Evolutionary conservation across 2,113 vertebrate genomes (phyloP).

Genomic region (pig (Sus scrofa)): T2T-Sscrofa CM000826.6:119195501-119196000

Average conservation of each 20-base stretch:
- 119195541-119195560: too few species aligned
- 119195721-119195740: background rate
- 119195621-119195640: background rate
- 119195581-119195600: too few species aligned
- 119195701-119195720: background rate
- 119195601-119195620: background rate
- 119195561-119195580: too few species aligned
- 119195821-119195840: background rate
- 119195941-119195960: background rate
- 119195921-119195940: background rate
- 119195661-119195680: background rate
- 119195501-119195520: too few species aligned
- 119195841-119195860: background rate
- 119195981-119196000: conserved; percentile 35
- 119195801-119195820: background rate
- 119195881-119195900: background rate
- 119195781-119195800: background rate
- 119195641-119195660: background rate
- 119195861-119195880: background rate
- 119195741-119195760: background rate
- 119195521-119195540: too few species aligned
- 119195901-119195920: background rate
- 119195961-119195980: conserved; percentile 49
- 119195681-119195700: background rate
- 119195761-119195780: background rate